phyloP scores from a whole-genome alignment of 2,113 vertebrate genomes.

The Hippocampus comes region DNA sequence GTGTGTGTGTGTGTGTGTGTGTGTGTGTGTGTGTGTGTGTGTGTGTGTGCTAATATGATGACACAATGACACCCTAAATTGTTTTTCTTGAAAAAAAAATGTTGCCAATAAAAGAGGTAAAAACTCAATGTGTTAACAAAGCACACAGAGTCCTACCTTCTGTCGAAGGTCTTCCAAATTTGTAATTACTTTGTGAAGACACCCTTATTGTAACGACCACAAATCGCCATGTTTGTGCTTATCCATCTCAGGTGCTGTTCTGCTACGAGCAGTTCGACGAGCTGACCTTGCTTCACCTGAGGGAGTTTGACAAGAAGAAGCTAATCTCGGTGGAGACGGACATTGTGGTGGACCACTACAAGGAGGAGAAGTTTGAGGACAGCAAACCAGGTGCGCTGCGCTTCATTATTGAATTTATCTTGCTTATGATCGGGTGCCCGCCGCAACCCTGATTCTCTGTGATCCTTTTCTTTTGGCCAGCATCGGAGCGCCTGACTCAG shows the following conservation, averaged over 20 bases:
- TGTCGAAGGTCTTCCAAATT: background rate
- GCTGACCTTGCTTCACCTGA: constrained; percentile 88
- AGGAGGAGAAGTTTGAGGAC: constrained; percentile 91
- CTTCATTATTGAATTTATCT: background rate
- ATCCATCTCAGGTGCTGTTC: constrained; percentile 83
- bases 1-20: no score
- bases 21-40: no score
- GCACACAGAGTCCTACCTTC: background rate
- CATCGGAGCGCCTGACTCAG: constrained; percentile 78
- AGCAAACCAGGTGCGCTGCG: constrained; percentile 71
- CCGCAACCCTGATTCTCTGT: background rate
- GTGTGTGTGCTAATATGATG: no score
- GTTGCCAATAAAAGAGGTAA: no score
- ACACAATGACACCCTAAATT: no score
- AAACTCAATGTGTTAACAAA: no score
- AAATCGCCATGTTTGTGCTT: no score
- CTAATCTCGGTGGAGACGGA: constrained; percentile 95
- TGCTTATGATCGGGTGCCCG: background rate
- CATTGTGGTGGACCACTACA: constrained; percentile 96
- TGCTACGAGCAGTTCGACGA: constrained; percentile 98
- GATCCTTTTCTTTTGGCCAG: constrained; percentile 49
- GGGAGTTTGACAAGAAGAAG: constrained; percentile 94
- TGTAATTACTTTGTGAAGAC: background rate
- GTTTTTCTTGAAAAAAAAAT: no score
- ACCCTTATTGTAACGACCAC: background rate